Percentiles rank a stretch among this genome's conserved stretches.
phyloP scores from a whole-genome alignment of 2,888 invertebrate genomes.

The Rotaria magnacalcarata region DNA sequence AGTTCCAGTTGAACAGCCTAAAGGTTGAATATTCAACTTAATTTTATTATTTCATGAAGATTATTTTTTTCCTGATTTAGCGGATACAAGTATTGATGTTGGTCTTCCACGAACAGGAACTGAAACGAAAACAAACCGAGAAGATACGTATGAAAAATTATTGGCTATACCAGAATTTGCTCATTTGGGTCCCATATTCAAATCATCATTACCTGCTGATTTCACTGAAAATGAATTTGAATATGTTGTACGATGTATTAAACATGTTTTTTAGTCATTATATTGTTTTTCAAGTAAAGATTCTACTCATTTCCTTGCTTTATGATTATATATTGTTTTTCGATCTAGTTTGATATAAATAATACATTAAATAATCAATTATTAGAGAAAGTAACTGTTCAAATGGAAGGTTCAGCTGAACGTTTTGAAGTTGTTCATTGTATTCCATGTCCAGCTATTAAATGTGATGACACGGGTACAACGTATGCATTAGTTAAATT shows the following conservation, averaged over 20 bases:
- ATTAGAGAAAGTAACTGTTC: slow-evolving; percentile 82
- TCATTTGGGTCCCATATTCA: slow-evolving; percentile 66
- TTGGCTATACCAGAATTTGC: slow-evolving; percentile 74
- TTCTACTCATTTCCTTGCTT: no score
- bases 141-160: slow-evolving; percentile 80
- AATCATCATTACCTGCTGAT: slow-evolving; percentile 71
- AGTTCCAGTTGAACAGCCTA: slow-evolving; percentile 50
- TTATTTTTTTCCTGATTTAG: not conserved
- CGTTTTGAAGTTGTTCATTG: slow-evolving; percentile 70
- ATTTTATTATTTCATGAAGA: not conserved
- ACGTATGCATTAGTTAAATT: slow-evolving; percentile 78
- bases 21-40: not conserved
- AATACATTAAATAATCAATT: slow-evolving; percentile 88
- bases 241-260: slow-evolving; percentile 80
- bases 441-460: slow-evolving; percentile 68
- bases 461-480: slow-evolving; percentile 79
- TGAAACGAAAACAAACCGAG: slow-evolving; percentile 64
- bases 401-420: slow-evolving; percentile 73
- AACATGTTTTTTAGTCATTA: slow-evolving; percentile 83
- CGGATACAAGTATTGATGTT: not conserved
- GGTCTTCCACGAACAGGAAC: not conserved
- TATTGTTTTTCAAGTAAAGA: slow-evolving; percentile 73
- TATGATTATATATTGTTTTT: no score
- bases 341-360: slow-evolving; percentile 79
- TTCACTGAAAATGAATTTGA: slow-evolving; percentile 97